Percentiles rank a stretch among this genome's conserved stretches.
Conservation (phyloP, 2,797 vertebrate species). For the Hydrolagus colliei region DNA sequence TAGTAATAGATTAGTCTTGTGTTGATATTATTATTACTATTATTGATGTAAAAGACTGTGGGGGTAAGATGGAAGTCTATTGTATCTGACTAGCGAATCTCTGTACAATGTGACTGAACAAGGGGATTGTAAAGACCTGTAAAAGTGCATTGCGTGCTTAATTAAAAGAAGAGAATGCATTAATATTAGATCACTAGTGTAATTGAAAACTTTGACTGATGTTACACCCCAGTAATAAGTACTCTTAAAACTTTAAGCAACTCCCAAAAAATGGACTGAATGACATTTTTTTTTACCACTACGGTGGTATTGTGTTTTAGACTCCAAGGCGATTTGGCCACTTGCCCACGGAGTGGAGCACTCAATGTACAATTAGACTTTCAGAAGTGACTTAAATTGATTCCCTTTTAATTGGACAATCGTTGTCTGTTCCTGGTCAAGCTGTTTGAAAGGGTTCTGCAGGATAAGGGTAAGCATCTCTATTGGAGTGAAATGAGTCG, state of each 20-base stretch:
- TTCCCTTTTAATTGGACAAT: background rate
- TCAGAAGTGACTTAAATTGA: background rate
- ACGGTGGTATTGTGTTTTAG: background rate
- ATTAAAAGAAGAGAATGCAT: conserved; percentile 17
- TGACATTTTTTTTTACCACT: background rate
- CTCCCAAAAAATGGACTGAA: background rate
- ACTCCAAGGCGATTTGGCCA: background rate
- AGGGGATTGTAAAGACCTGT: background rate
- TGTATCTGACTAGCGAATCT: no score
- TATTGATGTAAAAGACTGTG: no score
- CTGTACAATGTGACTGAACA: background rate
- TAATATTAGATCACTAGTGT: conserved; percentile 12
- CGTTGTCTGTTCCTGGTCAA: background rate
- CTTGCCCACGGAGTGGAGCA: background rate
- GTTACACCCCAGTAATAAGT: conserved; percentile 10
- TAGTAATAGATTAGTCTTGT: no score
- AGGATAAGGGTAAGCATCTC: background rate
- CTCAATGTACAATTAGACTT: background rate
- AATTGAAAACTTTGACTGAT: conserved; percentile 24
- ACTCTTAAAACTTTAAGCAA: conserved; percentile 7
- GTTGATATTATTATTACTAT: no score
- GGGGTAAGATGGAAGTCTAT: no score
- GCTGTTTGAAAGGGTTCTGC: background rate
- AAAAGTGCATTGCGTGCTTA: conserved; percentile 2
- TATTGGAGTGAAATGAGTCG: background rate